These are phyloP conservation scores for Campodea augens DNA, from an alignment of 1,140 invertebrate species.

Conservation along the genomic window DNA sequence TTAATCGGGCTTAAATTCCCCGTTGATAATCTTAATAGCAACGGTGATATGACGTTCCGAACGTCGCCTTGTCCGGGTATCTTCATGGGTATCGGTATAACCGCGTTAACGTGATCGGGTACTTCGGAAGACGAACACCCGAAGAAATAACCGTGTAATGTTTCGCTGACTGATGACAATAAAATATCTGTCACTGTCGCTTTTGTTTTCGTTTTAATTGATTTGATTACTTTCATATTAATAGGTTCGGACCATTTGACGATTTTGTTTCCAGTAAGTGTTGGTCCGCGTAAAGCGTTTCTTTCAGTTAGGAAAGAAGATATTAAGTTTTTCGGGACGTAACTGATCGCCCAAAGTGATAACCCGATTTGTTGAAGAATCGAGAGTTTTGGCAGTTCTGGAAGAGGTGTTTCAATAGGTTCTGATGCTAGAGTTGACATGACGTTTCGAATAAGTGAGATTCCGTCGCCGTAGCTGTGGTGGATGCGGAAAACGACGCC, in stretches of 20 bases:
- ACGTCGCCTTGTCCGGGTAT: background rate
- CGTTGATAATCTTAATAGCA: background rate
- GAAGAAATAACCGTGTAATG: background rate
- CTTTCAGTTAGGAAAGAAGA: background rate
- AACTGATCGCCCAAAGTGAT: background rate
- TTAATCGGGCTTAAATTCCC: background rate
- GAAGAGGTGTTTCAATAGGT: background rate
- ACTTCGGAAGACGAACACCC: background rate
- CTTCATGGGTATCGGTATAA: background rate
- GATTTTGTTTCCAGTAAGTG: background rate
- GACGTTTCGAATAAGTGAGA: background rate
- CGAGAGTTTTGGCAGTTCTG: background rate
- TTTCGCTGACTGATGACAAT: background rate
- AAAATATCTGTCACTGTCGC: background rate
- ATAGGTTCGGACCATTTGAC: background rate
- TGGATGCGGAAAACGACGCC: background rate
- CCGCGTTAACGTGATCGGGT: background rate
- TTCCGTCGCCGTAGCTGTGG: background rate
- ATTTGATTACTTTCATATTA: background rate
- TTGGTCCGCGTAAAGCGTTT: background rate
- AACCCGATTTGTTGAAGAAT: background rate
- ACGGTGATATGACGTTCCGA: background rate
- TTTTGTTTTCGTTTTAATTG: background rate
- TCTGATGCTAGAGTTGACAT: background rate
- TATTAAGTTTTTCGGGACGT: background rate